Conservation (phyloP, 2,113 vertebrate genomes). For the Pipa parva region DNA sequence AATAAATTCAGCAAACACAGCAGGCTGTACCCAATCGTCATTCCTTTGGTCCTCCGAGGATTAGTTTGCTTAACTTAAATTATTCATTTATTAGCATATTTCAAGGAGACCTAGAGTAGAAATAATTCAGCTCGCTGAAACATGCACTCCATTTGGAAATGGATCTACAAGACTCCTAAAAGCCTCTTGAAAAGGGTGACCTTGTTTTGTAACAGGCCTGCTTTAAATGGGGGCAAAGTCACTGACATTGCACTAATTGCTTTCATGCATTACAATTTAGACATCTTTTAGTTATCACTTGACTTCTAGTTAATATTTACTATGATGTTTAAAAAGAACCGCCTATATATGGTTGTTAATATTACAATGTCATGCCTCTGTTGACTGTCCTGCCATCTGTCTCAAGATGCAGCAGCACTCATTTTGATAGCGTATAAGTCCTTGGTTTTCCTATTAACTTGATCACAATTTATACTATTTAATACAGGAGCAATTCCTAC, state of each 20-base stretch:
- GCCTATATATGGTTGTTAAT: no score
- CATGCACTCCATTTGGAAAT: conserved; percentile 42
- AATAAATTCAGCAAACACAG: conserved; percentile 20
- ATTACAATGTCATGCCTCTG: no score
- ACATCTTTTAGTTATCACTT: background rate
- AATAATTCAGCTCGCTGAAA: conserved; percentile 51
- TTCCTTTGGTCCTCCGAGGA: conserved; percentile 31
- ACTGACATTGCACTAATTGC: conserved; percentile 11
- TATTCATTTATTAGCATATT: conserved; percentile 59
- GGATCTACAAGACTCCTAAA: conserved; percentile 25
- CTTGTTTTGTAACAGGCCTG: conserved; percentile 3
- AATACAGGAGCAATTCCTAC: no score
- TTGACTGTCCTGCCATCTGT: no score
- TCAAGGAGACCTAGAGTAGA: conserved; percentile 47
- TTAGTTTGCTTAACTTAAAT: conserved; percentile 55
- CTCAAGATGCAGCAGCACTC: no score
- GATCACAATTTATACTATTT: no score
- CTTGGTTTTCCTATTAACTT: no score
- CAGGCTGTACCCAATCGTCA: conserved; percentile 7
- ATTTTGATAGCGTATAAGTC: no score
- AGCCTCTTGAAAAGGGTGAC: conserved; percentile 27
- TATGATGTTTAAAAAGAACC: no score
- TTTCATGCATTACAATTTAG: background rate
- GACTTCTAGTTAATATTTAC: background rate
- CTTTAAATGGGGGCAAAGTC: conserved; percentile 5